phyloP scores from a whole-genome alignment of 35 echinoderm and acorn worm genomes.

The Diadema setosum region DNA sequence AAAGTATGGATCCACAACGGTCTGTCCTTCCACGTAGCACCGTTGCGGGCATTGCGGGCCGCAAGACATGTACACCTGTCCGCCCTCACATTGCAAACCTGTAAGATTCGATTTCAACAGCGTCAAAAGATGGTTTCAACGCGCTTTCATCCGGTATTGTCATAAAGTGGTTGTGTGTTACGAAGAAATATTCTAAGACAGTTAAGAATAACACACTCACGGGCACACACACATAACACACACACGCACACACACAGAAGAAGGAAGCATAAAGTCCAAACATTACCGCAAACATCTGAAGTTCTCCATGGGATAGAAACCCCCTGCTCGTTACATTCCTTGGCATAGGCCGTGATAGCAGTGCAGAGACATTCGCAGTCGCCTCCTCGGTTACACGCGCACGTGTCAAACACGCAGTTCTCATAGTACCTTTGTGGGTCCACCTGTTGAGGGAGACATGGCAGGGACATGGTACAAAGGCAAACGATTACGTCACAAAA shows the following conservation, averaged over 20 bases:
- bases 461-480: too few species aligned
- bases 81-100: neutral
- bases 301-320: constrained; percentile 68
- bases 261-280: too few species aligned
- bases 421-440: constrained; percentile 61
- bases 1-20: too few species aligned
- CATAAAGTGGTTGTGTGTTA: neutral
- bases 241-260: too few species aligned
- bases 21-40: neutral
- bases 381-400: constrained; percentile 76
- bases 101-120: neutral
- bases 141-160: neutral
- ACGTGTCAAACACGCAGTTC: constrained; percentile 70
- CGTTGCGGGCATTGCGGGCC: neutral
- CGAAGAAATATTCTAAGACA: neutral
- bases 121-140: neutral
- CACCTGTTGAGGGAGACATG: constrained; percentile 51
- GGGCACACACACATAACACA: too few species aligned
- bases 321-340: constrained; percentile 24
- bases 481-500: too few species aligned
- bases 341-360: constrained; percentile 69
- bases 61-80: neutral
- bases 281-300: neutral
- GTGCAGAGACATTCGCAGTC: constrained; percentile 99
- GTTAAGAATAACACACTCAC: neutral